A percentile compares a stretch with the other conserved stretches of the same genome.
phyloP scores from a whole-genome alignment of 2,797 vertebrate genomes.

The Poeciliopsis presidionis region DNA sequence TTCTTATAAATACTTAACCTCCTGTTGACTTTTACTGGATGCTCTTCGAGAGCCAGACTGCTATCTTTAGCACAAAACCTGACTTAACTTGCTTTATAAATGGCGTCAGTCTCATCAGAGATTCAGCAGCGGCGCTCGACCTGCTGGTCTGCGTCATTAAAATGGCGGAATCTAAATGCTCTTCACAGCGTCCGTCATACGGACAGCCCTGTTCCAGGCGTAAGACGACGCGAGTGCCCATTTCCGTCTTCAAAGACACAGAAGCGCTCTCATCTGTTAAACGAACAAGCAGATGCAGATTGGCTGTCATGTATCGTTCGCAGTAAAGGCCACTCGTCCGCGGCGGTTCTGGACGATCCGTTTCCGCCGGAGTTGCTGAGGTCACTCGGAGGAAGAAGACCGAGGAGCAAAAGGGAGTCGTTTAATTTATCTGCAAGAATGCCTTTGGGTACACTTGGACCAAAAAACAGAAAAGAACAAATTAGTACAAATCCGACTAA shows the following conservation, averaged over 20 bases:
- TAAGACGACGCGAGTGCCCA: neutral
- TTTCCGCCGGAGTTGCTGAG: neutral
- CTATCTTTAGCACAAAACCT: neutral
- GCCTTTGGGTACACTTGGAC: neutral
- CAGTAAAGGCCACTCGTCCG: neutral
- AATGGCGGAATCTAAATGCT: neutral
- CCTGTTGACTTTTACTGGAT: neutral
- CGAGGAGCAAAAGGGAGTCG: neutral
- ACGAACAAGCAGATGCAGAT: neutral
- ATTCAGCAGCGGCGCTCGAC: neutral
- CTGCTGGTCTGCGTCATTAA: neutral
- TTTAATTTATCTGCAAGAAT: neutral
- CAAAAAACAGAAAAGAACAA: neutral
- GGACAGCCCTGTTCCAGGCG: neutral
- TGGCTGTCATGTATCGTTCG: neutral
- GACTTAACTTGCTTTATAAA: neutral
- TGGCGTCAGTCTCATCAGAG: neutral
- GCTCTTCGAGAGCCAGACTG: neutral
- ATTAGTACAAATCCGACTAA: neutral
- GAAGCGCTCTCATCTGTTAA: neutral
- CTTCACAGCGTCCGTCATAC: neutral
- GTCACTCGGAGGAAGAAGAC: neutral
- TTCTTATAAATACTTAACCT: neutral
- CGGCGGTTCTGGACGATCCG: neutral
- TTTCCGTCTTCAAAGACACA: slow-evolving; percentile 1